Conservation (phyloP, 35 echinoderm and acorn worm species). For the Eucidaris tribuloides region DNA sequence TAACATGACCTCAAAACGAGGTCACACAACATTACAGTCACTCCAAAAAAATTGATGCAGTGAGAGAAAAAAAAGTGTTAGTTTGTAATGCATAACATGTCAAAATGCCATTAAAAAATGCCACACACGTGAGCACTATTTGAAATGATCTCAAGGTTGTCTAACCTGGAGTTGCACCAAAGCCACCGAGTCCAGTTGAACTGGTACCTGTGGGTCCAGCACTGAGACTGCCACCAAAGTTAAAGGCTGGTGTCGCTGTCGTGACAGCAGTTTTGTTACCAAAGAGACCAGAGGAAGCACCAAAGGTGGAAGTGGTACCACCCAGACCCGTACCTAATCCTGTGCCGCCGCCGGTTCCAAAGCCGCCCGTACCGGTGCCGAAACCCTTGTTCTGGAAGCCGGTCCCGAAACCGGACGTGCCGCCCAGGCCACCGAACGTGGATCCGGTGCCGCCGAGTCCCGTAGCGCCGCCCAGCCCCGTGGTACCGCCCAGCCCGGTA, state of each 20-base stretch:
- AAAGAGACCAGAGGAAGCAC: conserved; percentile 36
- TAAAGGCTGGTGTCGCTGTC: neutral
- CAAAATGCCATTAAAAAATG: neutral
- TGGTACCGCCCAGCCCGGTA: neutral
- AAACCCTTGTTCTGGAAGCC: conserved; percentile 37
- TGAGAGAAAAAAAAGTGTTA: too few relatives aligned
- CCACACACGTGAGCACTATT: neutral
- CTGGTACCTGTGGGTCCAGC: conserved; percentile 70
- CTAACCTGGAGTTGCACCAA: neutral
- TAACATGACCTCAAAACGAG: too few relatives aligned
- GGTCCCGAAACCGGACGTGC: conserved; percentile 17
- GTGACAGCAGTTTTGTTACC: conserved; percentile 21
- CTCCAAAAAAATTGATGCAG: too few relatives aligned
- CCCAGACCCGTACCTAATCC: conserved; percentile 38
- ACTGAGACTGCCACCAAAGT: conserved; percentile 86
- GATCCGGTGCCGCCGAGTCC: conserved; percentile 13
- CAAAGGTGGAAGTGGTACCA: neutral
- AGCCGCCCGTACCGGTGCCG: conserved; percentile 39
- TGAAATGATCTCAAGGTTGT: neutral
- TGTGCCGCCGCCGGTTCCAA: conserved; percentile 57
- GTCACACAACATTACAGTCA: too few relatives aligned
- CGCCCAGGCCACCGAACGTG: conserved; percentile 14
- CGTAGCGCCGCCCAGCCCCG: conserved; percentile 4
- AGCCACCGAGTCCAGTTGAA: conserved; percentile 49
- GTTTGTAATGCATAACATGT: neutral